Evolutionary conservation across 2,113 vertebrate species (phyloP).

Genomic region (Dasypus novemcinctus): DNA sequence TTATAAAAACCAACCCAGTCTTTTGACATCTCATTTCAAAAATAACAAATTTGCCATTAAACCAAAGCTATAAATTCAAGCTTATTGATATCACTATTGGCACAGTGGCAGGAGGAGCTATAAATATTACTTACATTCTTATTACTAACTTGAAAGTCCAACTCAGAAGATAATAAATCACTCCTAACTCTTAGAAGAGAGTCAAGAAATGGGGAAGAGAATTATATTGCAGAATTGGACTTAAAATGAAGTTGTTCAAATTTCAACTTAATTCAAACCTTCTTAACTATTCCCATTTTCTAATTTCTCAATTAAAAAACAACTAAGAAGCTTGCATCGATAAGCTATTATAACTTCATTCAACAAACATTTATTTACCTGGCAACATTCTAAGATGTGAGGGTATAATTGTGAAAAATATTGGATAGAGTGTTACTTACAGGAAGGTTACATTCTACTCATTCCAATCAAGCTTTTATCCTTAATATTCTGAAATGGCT

Average conservation of each 20-base stretch:
- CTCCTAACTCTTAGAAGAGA: slow-evolving; percentile 6
- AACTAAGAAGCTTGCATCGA: background rate
- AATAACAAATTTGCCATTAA: slow-evolving; percentile 66
- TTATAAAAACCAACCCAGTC: slow-evolving; percentile 32
- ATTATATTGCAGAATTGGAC: background rate
- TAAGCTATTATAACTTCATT: background rate
- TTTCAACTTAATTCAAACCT: background rate
- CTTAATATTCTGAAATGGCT: background rate
- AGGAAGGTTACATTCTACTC: background rate
- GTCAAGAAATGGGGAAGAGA: slow-evolving; percentile 15
- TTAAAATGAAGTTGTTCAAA: background rate
- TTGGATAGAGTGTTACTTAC: background rate
- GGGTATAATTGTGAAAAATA: background rate
- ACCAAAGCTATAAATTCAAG: slow-evolving; percentile 53
- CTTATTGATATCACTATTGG: slow-evolving; percentile 60
- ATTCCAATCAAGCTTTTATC: background rate
- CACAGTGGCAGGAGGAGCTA: slow-evolving; percentile 10
- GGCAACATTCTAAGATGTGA: background rate
- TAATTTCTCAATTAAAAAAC: background rate
- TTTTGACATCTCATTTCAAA: slow-evolving; percentile 60
- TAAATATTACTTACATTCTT: slow-evolving; percentile 68
- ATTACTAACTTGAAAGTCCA: slow-evolving; percentile 61
- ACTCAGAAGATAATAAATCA: slow-evolving; percentile 59
- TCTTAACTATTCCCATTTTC: background rate
- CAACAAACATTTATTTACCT: background rate